A percentile compares a stretch with the other conserved stretches of the same genome.
phyloP scores from a whole-genome alignment of 1,140 invertebrate genomes.

The Hylyphantes graminicola region DNA sequence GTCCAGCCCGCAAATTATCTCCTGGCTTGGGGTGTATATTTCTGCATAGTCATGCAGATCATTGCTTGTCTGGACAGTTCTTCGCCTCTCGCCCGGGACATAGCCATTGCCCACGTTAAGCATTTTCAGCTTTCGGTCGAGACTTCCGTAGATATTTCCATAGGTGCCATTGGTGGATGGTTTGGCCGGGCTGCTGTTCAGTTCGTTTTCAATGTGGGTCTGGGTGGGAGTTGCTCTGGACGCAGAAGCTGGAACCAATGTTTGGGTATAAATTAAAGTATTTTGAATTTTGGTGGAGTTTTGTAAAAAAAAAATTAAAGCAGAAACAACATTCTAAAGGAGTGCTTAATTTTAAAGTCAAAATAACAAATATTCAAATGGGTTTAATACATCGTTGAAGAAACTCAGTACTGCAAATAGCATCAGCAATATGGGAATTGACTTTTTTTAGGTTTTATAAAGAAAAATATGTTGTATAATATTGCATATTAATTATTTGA shows the following conservation, averaged over 20 bases:
- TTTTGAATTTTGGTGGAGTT: no score
- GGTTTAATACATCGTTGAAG: no score
- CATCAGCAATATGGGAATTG: no score
- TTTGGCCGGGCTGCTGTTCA: constrained; percentile 35
- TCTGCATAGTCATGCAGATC: constrained; percentile 91
- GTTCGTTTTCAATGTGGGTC: constrained; percentile 51
- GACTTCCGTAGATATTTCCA: constrained; percentile 60
- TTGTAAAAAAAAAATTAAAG: no score
- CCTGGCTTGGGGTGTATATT: constrained; percentile 91
- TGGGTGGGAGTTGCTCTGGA: constrained; percentile 40
- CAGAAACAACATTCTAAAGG: no score
- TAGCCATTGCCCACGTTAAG: constrained; percentile 58
- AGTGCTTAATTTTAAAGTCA: no score
- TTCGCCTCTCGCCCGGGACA: constrained; percentile 48
- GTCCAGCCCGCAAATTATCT: constrained; percentile 69
- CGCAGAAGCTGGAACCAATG: constrained; percentile 24
- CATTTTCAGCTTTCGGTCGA: constrained; percentile 63
- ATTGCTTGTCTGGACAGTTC: constrained; percentile 66
- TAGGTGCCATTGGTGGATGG: constrained; percentile 5
- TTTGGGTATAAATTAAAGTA: neutral
- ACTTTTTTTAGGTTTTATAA: no score
- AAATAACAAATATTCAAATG: no score
- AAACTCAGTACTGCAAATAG: no score
- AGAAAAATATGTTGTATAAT: no score
- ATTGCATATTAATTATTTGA: no score